Conservation (phyloP, 2,888 invertebrate species). For the Eurytoma californica region DNA sequence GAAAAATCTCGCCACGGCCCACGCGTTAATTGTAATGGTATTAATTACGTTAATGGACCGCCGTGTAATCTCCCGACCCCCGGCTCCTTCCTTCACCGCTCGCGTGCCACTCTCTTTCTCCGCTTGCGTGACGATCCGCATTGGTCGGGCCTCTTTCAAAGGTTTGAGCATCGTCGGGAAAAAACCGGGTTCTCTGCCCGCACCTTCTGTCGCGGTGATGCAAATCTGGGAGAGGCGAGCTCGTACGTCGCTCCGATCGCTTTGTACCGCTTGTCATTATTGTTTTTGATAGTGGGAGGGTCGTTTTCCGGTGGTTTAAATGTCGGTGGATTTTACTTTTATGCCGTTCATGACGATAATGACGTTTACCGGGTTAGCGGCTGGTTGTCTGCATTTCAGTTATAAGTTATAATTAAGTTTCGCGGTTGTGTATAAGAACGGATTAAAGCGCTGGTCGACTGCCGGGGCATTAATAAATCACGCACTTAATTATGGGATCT, state of each 20-base stretch:
- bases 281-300: neutral
- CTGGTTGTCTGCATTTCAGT: neutral
- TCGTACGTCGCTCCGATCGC: too few species aligned
- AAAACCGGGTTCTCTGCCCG: neutral
- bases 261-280: too few species aligned
- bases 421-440: constrained; percentile 2
- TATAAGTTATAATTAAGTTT: too few species aligned
- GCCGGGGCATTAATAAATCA: neutral
- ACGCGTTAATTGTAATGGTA: constrained; percentile 70
- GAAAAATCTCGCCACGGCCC: constrained; percentile 15
- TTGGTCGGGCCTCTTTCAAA: constrained; percentile 14
- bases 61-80: constrained; percentile 59
- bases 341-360: too few species aligned
- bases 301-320: neutral
- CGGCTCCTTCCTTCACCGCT: constrained; percentile 8
- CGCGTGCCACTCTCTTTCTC: neutral
- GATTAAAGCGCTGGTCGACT: neutral
- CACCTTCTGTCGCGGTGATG: constrained; percentile 7
- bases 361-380: neutral
- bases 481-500: neutral
- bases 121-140: constrained; percentile 17
- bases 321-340: too few species aligned
- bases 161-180: neutral
- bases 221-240: neutral
- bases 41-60: constrained; percentile 73